Base-by-base conservation (phyloP, 2,113 vertebrate species). In the Misgurnus mizolepis region DNA sequence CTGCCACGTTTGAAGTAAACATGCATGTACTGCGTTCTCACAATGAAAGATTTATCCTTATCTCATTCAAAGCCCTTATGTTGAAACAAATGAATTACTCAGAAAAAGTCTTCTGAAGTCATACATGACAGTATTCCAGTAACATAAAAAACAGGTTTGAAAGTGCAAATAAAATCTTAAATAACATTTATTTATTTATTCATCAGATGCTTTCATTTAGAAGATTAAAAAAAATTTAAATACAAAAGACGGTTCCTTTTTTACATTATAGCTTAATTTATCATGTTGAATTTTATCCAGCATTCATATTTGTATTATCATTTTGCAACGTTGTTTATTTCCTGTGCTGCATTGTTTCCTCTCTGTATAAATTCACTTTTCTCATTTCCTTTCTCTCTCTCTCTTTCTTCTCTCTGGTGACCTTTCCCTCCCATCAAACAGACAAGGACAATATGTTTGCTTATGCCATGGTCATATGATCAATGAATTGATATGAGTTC, bases 401-500 rank as follows among this genome's bases (percentile, higher is more conserved):
- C 53, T 75, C 41, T 55, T 7, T 66, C 49, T 50, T 80, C 45
- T 15, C 61, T 40, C 12, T 58, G 55, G 70, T 68, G 73, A 86
- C 82, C 85, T 79, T 86, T 79, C 71, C 72, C 73, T 77, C 77
- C 67, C 82, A 82, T 86, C 66, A 85, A 81, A 76, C 69, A 73
- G 80, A 87, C 82, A 80, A 72, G 79, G 86, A 84, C 80, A 84
- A 80, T 82, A 79, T 69, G 72, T 73, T 82, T 45, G 72, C 87
- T 86, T 84, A 86, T 87, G 73, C 83, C 55, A 82, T 88, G 88
- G 67, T 84, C 84, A 83, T 87, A 83, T 47, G 80, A 85, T 92
- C 90, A 88, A 87, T 86, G 83, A 88, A 89, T 88, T 85, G 78
- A 88, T 89, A 85, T 86, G 86, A 90, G 75, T 83, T 87, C 84